phyloP scores from a whole-genome alignment of 2,113 vertebrate species.

The Mobula hypostoma region DNA sequence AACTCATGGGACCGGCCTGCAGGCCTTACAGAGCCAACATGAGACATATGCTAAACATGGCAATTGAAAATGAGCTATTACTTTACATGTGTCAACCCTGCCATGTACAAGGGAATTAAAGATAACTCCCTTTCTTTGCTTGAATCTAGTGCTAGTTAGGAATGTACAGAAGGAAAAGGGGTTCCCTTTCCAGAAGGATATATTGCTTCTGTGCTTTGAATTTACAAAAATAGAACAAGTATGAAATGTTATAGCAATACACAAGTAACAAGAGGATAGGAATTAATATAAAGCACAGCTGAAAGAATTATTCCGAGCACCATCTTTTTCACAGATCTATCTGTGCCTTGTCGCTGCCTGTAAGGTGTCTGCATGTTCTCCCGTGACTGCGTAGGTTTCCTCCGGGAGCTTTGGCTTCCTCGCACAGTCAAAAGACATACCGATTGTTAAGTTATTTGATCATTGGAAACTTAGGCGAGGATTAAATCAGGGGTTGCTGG shows the following conservation, averaged over 20 bases:
- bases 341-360: not conserved
- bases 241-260: not conserved
- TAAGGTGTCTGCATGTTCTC: too few relatives aligned
- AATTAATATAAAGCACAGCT: not conserved
- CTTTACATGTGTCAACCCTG: slow-evolving; percentile 73
- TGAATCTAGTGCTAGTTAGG: slow-evolving; percentile 64
- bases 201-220: not conserved
- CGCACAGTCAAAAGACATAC: too few relatives aligned
- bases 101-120: slow-evolving; percentile 73
- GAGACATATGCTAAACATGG: slow-evolving; percentile 77
- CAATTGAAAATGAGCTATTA: slow-evolving; percentile 78
- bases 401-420: too few relatives aligned
- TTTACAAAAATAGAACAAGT: not conserved
- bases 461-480: too few relatives aligned
- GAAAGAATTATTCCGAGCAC: not conserved
- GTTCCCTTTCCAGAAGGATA: not conserved
- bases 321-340: not conserved
- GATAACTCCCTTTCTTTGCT: slow-evolving; percentile 51
- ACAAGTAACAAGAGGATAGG: not conserved
- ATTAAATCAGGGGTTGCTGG: too few relatives aligned
- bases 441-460: too few relatives aligned
- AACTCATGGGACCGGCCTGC: slow-evolving; percentile 73
- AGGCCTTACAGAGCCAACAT: slow-evolving; percentile 77
- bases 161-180: slow-evolving; percentile 42
- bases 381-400: too few relatives aligned